Evolutionary conservation across 92 coral and sea anemone genomes (phyloP).

Genomic region (Porites cylindrica): DNA sequence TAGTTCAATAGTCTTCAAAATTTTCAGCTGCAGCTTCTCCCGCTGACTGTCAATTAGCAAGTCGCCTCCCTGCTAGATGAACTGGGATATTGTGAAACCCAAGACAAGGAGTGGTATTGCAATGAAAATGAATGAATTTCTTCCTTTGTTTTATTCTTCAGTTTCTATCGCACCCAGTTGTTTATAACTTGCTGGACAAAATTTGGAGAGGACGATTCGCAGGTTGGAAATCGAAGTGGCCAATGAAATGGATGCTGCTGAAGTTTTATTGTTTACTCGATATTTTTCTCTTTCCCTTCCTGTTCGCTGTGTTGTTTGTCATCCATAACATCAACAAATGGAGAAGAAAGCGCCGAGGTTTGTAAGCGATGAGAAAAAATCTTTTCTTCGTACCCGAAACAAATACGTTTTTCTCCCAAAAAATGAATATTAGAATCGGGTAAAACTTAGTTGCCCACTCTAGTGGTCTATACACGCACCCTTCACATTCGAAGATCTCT

Average conservation of each 20-base stretch:
- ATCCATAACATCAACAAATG: constrained; percentile 23
- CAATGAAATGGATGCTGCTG: constrained; percentile 38
- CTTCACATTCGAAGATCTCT: too few relatives aligned
- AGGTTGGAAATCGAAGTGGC: constrained; percentile 21
- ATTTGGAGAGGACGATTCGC: constrained; percentile 49
- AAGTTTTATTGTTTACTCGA: constrained; percentile 26
- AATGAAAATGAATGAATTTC: too few relatives aligned
- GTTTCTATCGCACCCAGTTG: constrained; percentile 49
- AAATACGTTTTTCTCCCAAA: background rate
- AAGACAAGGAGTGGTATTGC: too few relatives aligned
- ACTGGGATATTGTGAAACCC: too few relatives aligned
- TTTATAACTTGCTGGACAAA: constrained; percentile 32
- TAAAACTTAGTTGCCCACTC: too few relatives aligned
- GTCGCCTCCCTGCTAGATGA: too few relatives aligned
- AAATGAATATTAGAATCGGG: background rate
- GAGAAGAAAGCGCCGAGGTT: constrained; percentile 31
- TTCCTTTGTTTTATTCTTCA: constrained; percentile 4
- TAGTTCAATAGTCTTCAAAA: too few relatives aligned
- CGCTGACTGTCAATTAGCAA: too few relatives aligned
- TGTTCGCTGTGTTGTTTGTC: constrained; percentile 19
- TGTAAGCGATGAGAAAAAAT: background rate
- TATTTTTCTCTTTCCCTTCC: constrained; percentile 32
- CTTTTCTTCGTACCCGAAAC: background rate
- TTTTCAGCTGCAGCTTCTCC: too few relatives aligned
- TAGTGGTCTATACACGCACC: too few relatives aligned